Base-by-base conservation (phyloP, 1,140 invertebrate species). In the Caerostris darwini region DNA sequence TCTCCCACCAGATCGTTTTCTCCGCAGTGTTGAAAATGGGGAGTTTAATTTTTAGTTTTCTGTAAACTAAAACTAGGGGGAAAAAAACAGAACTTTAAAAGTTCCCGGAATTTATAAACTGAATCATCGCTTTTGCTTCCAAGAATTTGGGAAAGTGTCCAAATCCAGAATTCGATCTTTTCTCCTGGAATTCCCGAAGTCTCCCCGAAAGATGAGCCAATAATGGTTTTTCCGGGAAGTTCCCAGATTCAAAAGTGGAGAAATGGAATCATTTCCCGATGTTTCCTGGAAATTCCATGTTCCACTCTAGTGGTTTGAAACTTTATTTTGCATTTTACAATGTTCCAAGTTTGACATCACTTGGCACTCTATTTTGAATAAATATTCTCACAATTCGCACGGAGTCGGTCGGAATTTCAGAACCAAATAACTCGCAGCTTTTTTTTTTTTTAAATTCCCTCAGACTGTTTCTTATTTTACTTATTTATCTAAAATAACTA, bases 21-120 rank as follows among this genome's bases (percentile, higher is more conserved):
- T 10, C 10, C 34, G 7, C 8, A 71, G 50, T 10, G 12, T 14
- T 34, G 34, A 34, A 34, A 34, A 34, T 2, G 34, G n/a, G 19
- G 69, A 19, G 8, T 53, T 77, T 77, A 77, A 77, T 77, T 50
- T 77, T 77, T 50, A 77, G 69, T 77, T 77, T 77, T 77, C 2
- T 71, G 7, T 50, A 50, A 50, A 34, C 34, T 34, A 34, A 34
- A 7, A 10, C 5, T 50, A 7, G 3, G 69, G 19, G 34, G 50
- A 77, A 77, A 12, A 17, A 17, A 5, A 0, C 59, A 61, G 17
- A 61, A 14, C 17, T 61, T 61, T 12, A 12, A 17, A 61, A 61
- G 8, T 17, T 5, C 17, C 17, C 1, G 34, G 69, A 50, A 34
- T 4, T 50, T 53, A 77, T 10, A 53, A 53, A 53, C 19, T 10